Conservation (phyloP, 2,113 vertebrate species). For the Redunca redunca region DNA sequence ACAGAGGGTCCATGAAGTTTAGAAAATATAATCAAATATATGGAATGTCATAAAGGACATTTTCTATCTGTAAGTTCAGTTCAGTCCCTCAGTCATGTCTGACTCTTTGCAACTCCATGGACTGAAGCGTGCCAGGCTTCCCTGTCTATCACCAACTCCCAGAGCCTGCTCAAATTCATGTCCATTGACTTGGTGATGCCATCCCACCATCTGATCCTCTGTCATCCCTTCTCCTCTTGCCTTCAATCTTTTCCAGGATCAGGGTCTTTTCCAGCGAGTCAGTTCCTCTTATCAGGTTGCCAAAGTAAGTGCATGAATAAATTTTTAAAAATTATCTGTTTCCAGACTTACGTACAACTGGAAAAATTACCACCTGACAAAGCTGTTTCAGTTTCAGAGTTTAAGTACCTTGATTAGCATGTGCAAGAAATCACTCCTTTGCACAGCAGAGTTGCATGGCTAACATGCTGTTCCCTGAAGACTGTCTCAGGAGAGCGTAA, state of each 20-base stretch:
- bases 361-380: background rate
- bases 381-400: background rate
- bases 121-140: background rate
- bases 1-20: background rate
- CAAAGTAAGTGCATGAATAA: background rate
- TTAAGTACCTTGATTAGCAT: background rate
- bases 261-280: background rate
- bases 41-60: background rate
- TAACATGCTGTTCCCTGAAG: background rate
- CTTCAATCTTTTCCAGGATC: background rate
- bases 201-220: background rate
- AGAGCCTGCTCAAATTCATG: background rate
- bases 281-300: background rate
- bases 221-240: background rate
- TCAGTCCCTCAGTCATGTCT: background rate
- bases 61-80: background rate
- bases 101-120: background rate
- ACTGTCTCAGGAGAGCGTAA: background rate
- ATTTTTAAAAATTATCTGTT: background rate
- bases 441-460: background rate
- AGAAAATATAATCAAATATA: background rate
- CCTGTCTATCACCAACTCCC: background rate
- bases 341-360: background rate
- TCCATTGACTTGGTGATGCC: background rate
- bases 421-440: background rate